Evolutionary conservation across 2,797 vertebrate genomes (phyloP), one percentile per base, ranked within the genome.

Genomic region (Notoglanidium macrostoma): DNA sequence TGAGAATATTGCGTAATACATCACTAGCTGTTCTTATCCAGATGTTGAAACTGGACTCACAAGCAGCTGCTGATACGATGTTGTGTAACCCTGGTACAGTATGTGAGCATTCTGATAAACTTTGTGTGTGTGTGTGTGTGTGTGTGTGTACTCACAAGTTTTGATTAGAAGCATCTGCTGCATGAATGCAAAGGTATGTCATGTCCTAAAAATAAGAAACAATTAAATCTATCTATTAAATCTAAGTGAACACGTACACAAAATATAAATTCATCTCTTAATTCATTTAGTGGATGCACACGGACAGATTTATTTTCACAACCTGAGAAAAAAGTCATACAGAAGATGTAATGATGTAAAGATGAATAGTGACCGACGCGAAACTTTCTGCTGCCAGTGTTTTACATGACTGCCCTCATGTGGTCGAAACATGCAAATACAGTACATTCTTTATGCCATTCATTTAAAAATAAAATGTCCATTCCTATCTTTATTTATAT

Each of bases 181-280:
- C 97, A 0, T 96, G 94, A 88, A 98, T 97, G 87, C 97, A 98
- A 91, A 97, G 96, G 84, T 98, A 98, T 8, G 94, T 96, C 95
- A 95, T 96, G 92, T 96, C 96, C 97, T 98, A 72, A 2, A 67
- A 67, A 82, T 44, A 80, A 94, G 83, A 70, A 89, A 92, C 84
- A 49, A 49, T 49, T 49, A 49, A 92, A 57, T 93, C 73, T 2
- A 89, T 35, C 68, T 72, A 86, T 14, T 55, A 73, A 35, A 35
- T 3, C 29, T 67, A 1, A 65, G 9, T 46, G 4, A 63, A n/a
- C 32, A 21, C 7, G 6, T 51, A 83, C 65, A 72, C 23, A n/a
- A 40, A 12, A 78, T 29, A 10, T 32, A 21, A 78, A 35, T 57
- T 11, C 17, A 29, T 1, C 17, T 17, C 14, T 44, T 8, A n/a